phyloP scores from a whole-genome alignment of 2,797 vertebrate species.

The Oceanodroma leucorhoa region DNA sequence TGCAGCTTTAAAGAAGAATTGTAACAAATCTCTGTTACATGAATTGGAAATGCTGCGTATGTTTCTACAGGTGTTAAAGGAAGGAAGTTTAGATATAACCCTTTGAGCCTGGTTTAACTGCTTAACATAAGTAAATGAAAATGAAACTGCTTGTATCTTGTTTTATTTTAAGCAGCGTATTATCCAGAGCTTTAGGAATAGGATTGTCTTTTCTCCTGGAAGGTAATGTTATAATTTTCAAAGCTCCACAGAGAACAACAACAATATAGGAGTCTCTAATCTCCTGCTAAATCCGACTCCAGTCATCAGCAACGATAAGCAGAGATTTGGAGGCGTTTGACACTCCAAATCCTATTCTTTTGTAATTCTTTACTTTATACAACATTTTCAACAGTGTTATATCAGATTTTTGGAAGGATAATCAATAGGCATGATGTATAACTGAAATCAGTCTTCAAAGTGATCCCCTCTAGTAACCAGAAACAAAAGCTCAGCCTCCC shows the following conservation, averaged over 20 bases:
- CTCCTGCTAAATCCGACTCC: conserved; percentile 66
- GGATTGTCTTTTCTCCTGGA: conserved; percentile 74
- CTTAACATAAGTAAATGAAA: conserved; percentile 66
- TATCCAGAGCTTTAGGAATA: conserved; percentile 72
- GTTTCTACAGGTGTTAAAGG: conserved; percentile 66
- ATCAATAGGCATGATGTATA: conserved; percentile 57
- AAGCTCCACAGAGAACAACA: conserved; percentile 73
- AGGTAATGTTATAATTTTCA: conserved; percentile 74
- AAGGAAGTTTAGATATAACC: conserved; percentile 61
- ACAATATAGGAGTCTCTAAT: conserved; percentile 68
- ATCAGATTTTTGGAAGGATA: conserved; percentile 70
- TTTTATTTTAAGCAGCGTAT: conserved; percentile 66
- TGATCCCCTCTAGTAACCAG: conserved; percentile 54
- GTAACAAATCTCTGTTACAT: conserved; percentile 43
- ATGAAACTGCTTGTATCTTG: conserved; percentile 72
- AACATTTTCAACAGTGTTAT: conserved; percentile 57
- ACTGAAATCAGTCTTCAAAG: conserved; percentile 67
- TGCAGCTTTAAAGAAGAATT: conserved; percentile 57
- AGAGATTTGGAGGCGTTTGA: conserved; percentile 64
- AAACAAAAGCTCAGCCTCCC: conserved; percentile 54
- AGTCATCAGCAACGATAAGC: conserved; percentile 68
- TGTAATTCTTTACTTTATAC: conserved; percentile 66
- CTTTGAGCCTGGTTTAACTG: conserved; percentile 69
- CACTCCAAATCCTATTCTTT: conserved; percentile 62
- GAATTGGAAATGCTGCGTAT: conserved; percentile 55